Evolutionary conservation across 2,113 vertebrate species (phyloP).

Genomic region (Anhinga rufa): DNA sequence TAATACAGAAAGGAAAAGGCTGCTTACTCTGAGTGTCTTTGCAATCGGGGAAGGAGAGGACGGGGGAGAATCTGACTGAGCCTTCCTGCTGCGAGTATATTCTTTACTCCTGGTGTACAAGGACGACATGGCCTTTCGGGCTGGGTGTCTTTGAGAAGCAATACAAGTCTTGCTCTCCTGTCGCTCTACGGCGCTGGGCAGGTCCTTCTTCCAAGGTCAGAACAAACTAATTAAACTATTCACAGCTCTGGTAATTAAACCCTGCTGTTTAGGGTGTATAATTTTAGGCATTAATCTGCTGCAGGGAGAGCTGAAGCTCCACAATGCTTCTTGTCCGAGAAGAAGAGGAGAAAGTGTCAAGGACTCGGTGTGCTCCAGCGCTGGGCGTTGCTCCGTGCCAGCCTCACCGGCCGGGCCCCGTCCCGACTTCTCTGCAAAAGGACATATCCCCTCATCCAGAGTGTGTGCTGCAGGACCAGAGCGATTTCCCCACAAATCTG

Average conservation of each 20-base stretch:
- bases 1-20: slow-evolving; percentile 62
- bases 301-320: slow-evolving; percentile 34
- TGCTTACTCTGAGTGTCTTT: slow-evolving; percentile 95
- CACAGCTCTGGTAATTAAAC: slow-evolving; percentile 58
- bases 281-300: slow-evolving; percentile 54
- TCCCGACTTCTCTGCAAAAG: background rate
- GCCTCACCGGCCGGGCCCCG: background rate
- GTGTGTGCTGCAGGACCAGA: background rate
- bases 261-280: slow-evolving; percentile 42
- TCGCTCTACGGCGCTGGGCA: slow-evolving; percentile 7
- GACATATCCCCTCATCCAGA: background rate
- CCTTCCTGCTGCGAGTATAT: slow-evolving; percentile 86
- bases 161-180: slow-evolving; percentile 22
- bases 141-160: background rate
- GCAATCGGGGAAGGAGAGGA: slow-evolving; percentile 88
- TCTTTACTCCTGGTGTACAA: slow-evolving; percentile 90
- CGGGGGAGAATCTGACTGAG: slow-evolving; percentile 89
- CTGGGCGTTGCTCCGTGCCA: background rate
- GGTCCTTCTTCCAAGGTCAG: slow-evolving; percentile 64
- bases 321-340: slow-evolving; percentile 19
- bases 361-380: background rate
- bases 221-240: slow-evolving; percentile 62
- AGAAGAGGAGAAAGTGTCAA: slow-evolving; percentile 23
- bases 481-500: background rate
- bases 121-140: slow-evolving; percentile 83